Percentiles rank a stretch among this genome's conserved stretches.
Evolutionary conservation across 2,113 vertebrate species (phyloP).

Genomic region (Paedocypris sp.): DNA sequence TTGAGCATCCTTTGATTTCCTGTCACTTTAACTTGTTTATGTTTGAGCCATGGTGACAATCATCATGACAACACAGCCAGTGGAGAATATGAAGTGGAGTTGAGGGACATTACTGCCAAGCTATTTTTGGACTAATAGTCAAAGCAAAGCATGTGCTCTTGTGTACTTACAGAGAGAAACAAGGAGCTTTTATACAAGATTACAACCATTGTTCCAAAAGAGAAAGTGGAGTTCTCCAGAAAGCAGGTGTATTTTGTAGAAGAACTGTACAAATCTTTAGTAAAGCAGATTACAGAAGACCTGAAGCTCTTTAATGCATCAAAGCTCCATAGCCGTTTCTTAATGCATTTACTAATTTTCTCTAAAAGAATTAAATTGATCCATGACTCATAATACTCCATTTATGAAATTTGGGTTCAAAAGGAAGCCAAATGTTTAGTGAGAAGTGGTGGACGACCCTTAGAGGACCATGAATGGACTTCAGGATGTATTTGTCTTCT

Average conservation of each 20-base stretch:
- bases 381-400: not conserved
- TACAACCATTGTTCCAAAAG: not conserved
- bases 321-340: too few relatives aligned
- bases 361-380: not conserved
- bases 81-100: conserved; percentile 13
- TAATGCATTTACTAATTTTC: too few relatives aligned
- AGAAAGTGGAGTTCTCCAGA: not conserved
- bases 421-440: not conserved
- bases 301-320: not conserved
- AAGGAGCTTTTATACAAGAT: not conserved
- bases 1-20: conserved; percentile 13
- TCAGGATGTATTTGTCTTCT: too few relatives aligned
- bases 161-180: not conserved
- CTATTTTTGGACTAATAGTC: conserved; percentile 21
- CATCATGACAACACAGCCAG: conserved; percentile 6
- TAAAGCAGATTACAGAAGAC: not conserved
- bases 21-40: conserved; percentile 17
- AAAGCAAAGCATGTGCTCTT: not conserved
- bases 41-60: conserved; percentile 4
- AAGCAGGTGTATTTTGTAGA: not conserved
- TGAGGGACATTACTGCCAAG: not conserved
- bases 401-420: not conserved
- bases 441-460: not conserved
- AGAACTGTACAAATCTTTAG: not conserved
- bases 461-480: not conserved